These are phyloP conservation scores for Anisognathus igniventris DNA, from an alignment of 2,797 vertebrate species.

Conservation along the genomic window DNA sequence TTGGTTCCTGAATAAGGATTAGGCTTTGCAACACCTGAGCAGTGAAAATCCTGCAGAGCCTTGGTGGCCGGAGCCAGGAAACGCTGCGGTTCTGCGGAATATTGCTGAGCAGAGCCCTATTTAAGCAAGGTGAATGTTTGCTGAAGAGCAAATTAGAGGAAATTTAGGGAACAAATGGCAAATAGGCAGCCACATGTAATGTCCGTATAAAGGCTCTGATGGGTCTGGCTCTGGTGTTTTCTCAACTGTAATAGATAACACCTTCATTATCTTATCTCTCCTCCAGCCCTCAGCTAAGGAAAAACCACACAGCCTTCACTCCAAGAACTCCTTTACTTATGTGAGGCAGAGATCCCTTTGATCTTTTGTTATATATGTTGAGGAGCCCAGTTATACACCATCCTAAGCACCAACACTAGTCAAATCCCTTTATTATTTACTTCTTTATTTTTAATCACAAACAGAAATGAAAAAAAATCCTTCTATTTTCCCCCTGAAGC, in stretches of 20 bases:
- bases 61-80: constrained; percentile 54
- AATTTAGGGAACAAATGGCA: constrained; percentile 43
- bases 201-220: neutral
- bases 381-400: constrained; percentile 28
- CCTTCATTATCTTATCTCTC: neutral
- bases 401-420: neutral
- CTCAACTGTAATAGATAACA: neutral
- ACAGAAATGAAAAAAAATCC: neutral
- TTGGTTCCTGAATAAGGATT: constrained; percentile 70
- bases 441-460: constrained; percentile 51
- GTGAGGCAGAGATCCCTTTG: constrained; percentile 27
- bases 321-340: constrained; percentile 16
- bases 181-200: neutral
- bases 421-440: constrained; percentile 56
- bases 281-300: constrained; percentile 34
- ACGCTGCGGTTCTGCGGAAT: constrained; percentile 11
- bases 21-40: constrained; percentile 73
- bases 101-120: constrained; percentile 42
- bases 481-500: neutral
- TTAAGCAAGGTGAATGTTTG: constrained; percentile 43
- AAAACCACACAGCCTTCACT: neutral
- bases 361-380: constrained; percentile 52
- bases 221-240: neutral
- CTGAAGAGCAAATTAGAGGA: constrained; percentile 36
- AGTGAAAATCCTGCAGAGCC: constrained; percentile 66